These are phyloP conservation scores for Atractosteus spatula DNA, from an alignment of 2,113 vertebrate genomes.

Conservation along the genomic window DNA sequence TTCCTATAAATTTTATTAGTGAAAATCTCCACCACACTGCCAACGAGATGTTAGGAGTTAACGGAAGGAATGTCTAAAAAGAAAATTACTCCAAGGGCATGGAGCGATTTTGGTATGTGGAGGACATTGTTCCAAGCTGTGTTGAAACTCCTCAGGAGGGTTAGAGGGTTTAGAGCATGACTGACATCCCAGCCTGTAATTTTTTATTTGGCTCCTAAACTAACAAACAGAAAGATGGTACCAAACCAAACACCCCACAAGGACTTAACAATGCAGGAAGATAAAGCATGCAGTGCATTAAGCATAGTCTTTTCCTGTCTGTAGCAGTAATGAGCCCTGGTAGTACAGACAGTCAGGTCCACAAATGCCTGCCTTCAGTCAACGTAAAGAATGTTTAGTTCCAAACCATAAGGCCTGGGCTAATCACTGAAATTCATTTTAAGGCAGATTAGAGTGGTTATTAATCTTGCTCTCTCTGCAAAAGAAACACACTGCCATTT, in stretches of 20 bases:
- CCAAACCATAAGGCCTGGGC: background rate
- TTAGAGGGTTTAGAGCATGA: background rate
- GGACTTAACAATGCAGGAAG: background rate
- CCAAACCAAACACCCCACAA: background rate
- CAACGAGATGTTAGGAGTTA: background rate
- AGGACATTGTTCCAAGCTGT: background rate
- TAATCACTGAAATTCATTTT: background rate
- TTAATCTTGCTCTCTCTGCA: conserved; percentile 10
- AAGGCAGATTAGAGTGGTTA: background rate
- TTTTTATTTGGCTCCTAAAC: background rate
- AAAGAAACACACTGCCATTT: background rate
- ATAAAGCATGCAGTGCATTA: background rate
- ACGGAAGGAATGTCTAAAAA: background rate
- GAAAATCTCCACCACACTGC: too few relatives aligned
- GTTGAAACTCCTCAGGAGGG: background rate
- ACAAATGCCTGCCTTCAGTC: background rate
- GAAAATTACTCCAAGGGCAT: background rate
- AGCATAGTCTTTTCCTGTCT: background rate
- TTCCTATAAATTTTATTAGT: too few relatives aligned
- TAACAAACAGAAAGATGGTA: background rate
- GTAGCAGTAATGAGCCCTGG: background rate
- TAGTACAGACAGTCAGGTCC: background rate
- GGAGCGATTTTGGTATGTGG: background rate
- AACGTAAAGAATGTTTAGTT: background rate
- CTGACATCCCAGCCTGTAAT: background rate